Percentiles rank a stretch among this genome's conserved stretches.
These are phyloP conservation scores for Sphenopsis melanotis DNA, from an alignment of 2,797 vertebrate genomes.

Conservation along the genomic window DNA sequence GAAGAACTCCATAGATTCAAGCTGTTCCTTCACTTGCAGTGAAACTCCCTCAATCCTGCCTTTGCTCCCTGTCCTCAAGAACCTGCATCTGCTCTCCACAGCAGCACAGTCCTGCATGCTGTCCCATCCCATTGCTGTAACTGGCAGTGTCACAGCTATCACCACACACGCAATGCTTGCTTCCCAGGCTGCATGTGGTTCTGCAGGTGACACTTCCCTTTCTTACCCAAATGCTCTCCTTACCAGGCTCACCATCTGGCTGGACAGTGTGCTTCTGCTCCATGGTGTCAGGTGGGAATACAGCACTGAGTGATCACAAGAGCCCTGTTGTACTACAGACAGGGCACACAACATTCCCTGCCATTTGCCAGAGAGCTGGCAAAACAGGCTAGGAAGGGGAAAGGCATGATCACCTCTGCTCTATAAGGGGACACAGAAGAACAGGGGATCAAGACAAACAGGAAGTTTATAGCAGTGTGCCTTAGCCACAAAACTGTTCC, in stretches of 20 bases:
- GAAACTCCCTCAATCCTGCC: background rate
- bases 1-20: background rate
- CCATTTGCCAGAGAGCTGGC: background rate
- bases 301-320: background rate
- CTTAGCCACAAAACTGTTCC: background rate
- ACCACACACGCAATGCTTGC: rapidly evolving
- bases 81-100: background rate
- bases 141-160: background rate
- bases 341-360: background rate
- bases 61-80: background rate
- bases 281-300: rapidly evolving
- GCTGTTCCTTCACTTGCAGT: background rate
- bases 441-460: background rate
- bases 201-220: background rate
- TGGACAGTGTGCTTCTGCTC: background rate
- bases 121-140: background rate
- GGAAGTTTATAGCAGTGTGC: background rate
- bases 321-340: background rate
- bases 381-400: background rate
- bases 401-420: background rate
- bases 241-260: background rate
- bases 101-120: background rate
- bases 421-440: background rate
- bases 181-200: background rate
- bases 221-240: rapidly evolving